Evolutionary conservation across 2,797 vertebrate species (phyloP), one percentile per base, ranked within the genome.

Genomic region (Diglossa cyanea): DNA sequence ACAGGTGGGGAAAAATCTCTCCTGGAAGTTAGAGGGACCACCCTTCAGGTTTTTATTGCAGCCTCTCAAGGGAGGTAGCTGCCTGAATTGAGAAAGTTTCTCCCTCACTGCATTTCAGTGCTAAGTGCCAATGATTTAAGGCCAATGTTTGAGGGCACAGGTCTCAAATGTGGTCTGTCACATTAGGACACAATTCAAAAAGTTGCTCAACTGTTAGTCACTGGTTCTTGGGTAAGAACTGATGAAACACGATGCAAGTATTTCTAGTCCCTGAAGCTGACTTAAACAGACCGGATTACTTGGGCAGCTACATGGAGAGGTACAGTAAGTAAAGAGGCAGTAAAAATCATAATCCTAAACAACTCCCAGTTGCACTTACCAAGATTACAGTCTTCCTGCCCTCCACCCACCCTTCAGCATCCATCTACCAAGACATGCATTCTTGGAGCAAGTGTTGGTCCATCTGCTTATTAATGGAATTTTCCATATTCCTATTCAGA

Each of bases 361-460:
- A 51, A 13, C 20, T 87, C 66, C 26, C 1, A 0, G 24, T 2
- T 55, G 26, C 24, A 42, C 3, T 48, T 65, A 25, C 2, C 44
- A 55, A 35, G 50, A 45, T 50, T 53, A 39, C 1, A 53, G 31
- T 24, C 12, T 58, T 75, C 23, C 15, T 8, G 71, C 33, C 45
- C 15, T 71, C 15, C 1, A 17, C 5, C 3, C 0, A 0, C 28
- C 13, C 7, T 16, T 81, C n/a, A 65, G 17, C 2, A 2, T 42
- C 45, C 24, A 47, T 19, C 13, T 42, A 37, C 31, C 45, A 70
- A 85, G 67, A 79, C 2, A 24, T 26, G 18, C 42, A 50, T 75
- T 88, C 23, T 8, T 72, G 44, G 23, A 66, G 19, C 8, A 50
- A 68, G 10, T n/a, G 19, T 53, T 74, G 13, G 9, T 61, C n/a